Evolutionary conservation across 2,113 vertebrate genomes (phyloP).

Genomic region (Parotia lawesii): DNA sequence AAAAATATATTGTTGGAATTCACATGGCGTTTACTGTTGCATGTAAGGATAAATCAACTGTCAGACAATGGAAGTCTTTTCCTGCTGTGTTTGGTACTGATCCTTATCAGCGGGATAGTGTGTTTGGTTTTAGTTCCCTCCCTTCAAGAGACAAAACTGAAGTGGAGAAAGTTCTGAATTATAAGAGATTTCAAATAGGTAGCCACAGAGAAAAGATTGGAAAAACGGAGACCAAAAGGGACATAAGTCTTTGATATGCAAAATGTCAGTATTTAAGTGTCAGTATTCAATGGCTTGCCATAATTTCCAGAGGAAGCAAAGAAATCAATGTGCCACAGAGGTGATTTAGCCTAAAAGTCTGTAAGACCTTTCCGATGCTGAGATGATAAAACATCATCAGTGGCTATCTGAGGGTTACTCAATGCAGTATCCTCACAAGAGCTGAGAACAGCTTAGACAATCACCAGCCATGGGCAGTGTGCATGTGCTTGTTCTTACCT

Average conservation of each 20-base stretch:
- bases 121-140: not conserved
- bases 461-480: not conserved
- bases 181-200: not conserved
- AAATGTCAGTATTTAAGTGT: not conserved
- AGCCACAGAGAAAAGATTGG: not conserved
- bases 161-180: not conserved
- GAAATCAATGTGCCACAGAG: not conserved
- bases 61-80: not conserved
- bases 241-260: not conserved
- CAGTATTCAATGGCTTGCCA: not conserved
- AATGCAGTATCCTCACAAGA: not conserved
- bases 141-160: not conserved
- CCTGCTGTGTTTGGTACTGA: not conserved
- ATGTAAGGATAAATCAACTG: not conserved
- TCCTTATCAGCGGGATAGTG: not conserved
- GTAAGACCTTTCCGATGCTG: not conserved
- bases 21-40: not conserved
- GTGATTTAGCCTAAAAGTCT: not conserved
- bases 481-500: not conserved
- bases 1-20: conserved; percentile 22
- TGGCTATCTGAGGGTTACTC: not conserved
- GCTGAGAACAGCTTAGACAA: not conserved
- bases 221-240: not conserved
- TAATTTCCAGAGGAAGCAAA: not conserved
- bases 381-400: not conserved